Conservation (phyloP, 2,888 invertebrate species). For the Limnephilus rhombicus region DNA sequence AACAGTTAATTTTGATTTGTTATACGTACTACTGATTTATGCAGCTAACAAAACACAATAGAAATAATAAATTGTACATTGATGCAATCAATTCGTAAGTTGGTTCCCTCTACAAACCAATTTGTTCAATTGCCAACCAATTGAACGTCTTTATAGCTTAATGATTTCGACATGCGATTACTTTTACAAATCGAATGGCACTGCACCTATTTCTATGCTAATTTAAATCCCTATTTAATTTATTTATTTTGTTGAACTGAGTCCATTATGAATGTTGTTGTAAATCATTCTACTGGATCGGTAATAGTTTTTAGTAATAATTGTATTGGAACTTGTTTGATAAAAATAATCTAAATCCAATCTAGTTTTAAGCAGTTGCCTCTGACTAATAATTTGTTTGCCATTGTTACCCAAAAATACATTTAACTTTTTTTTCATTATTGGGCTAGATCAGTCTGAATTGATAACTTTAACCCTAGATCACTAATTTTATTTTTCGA, state of each 20-base stretch:
- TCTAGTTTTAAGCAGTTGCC: neutral
- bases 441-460: too few relatives aligned
- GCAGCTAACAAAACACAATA: neutral
- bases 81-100: neutral
- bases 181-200: neutral
- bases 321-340: neutral
- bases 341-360: neutral
- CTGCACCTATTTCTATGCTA: neutral
- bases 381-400: neutral
- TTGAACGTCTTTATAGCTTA: neutral
- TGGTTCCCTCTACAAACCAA: conserved; percentile 32
- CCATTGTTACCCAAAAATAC: neutral
- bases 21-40: neutral
- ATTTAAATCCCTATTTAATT: neutral
- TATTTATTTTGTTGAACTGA: neutral
- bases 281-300: neutral
- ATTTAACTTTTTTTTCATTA: too few relatives aligned
- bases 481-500: too few relatives aligned
- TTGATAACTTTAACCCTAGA: too few relatives aligned
- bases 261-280: neutral
- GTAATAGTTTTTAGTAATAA: neutral
- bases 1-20: neutral
- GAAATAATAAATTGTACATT: neutral
- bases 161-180: conserved; percentile 3
- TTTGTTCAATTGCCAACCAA: conserved; percentile 32